These are phyloP conservation scores for Spheniscus humboldti DNA, from an alignment of 2,797 vertebrate genomes.

Conservation along the genomic window DNA sequence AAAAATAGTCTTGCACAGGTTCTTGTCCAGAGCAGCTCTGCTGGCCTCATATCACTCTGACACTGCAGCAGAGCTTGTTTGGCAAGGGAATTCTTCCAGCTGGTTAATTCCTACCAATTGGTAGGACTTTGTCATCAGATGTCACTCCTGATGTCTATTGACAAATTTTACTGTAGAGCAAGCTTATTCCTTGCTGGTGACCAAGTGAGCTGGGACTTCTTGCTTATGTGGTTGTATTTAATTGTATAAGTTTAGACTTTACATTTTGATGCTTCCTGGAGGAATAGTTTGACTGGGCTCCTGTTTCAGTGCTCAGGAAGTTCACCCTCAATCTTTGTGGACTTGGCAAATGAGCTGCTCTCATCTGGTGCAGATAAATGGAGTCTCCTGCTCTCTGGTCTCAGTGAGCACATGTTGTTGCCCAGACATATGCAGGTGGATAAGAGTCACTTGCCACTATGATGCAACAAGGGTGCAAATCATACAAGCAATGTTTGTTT, in stretches of 20 bases:
- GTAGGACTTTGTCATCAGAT: not conserved
- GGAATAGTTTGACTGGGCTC: not conserved
- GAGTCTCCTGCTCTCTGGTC: not conserved
- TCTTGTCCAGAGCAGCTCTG: not conserved
- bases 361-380: not conserved
- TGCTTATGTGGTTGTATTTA: not conserved
- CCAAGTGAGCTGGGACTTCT: not conserved
- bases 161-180: not conserved
- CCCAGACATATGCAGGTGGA: not conserved
- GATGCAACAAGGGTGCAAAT: not conserved
- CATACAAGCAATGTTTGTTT: not conserved
- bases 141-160: not conserved
- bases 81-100: not conserved
- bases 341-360: not conserved
- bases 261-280: not conserved
- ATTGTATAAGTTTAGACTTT: not conserved
- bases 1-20: not conserved
- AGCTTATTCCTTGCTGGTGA: not conserved
- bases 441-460: not conserved
- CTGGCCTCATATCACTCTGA: not conserved
- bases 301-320: not conserved
- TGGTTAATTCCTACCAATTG: not conserved
- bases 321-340: not conserved
- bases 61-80: not conserved
- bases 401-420: not conserved